phyloP scores from a whole-genome alignment of 2,113 vertebrate species.

The Cryptoleucopteryx plumbea region DNA sequence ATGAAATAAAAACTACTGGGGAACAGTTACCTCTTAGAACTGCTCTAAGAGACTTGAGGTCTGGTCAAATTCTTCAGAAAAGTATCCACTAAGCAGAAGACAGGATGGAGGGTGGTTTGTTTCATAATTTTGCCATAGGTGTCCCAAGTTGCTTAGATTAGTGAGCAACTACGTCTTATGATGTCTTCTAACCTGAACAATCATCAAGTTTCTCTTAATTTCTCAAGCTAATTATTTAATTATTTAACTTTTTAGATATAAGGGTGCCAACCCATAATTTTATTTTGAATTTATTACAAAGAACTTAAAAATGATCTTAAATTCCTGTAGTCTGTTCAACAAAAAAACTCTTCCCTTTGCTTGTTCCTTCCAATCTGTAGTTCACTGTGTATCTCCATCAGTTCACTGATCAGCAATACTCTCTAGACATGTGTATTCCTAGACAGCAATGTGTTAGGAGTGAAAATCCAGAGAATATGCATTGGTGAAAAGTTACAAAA shows the following conservation, averaged over 20 bases:
- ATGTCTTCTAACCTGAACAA: background rate
- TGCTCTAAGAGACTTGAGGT: background rate
- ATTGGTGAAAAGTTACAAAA: background rate
- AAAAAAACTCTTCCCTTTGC: background rate
- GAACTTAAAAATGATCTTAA: background rate
- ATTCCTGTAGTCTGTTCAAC: background rate
- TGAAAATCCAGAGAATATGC: background rate
- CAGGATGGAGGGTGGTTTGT: background rate
- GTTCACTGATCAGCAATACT: background rate
- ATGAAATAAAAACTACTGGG: background rate
- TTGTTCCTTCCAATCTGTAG: background rate
- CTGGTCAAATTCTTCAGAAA: background rate
- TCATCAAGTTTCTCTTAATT: background rate
- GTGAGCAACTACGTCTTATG: background rate
- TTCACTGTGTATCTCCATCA: background rate
- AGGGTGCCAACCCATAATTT: background rate
- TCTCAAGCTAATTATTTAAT: background rate
- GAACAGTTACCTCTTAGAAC: background rate
- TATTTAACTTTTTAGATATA: background rate
- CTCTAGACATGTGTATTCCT: background rate
- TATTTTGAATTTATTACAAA: background rate
- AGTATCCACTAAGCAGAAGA: background rate
- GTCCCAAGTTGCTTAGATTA: background rate
- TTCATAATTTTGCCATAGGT: background rate
- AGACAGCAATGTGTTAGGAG: background rate